Evolutionary conservation across 1,140 invertebrate genomes (phyloP), one percentile per base, ranked within the genome.

Genomic region (Rhizoglyphus robini): DNA sequence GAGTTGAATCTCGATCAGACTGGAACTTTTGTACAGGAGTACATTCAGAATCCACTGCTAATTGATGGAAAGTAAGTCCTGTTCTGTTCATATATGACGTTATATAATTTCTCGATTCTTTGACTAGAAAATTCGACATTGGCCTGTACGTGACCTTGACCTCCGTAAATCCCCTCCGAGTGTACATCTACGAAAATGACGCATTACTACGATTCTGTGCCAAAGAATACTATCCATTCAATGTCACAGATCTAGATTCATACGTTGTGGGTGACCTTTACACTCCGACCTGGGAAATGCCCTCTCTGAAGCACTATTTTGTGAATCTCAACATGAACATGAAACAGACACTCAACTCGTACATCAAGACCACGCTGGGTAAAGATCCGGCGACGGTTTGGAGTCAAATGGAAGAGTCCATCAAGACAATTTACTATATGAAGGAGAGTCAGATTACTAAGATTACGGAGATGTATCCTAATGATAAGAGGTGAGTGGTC

Each of bases 191-290:
- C 73, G 86, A 87, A 74, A 88, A 86, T 4, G 94, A 97, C 72
- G 83, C 87, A 1, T 75, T 96, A 3, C 87, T 95, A 71, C 87
- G 91, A 68, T 98, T 95, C 77, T 97, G 94, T 73, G 83, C 88
- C 0, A 79, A 83, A n/a, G 84, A 90, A 69, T 97, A 97, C 76
- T n/a, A 13, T 74, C 93, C 93, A 1, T 96, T 97, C 73, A 85
- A 96, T 78, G 75, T 84, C 0, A 75, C 81, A 4, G 81, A 86
- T 72, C 66, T 87, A 3, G 85, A 95, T 70, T 93, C 96, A 72
- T 98, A 97, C 73, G 89, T 97, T 0, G 85, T 98, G 0, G 90
- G 88, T 0, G 92, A 96, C 75, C 86, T 95, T 74, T 98, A 98
- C 72, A 77, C 91, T 49, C 93, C 94, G 2, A 86, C 88, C 18